Conservation (phyloP, 2,113 vertebrate genomes). For the Gopherus evgoodei region DNA sequence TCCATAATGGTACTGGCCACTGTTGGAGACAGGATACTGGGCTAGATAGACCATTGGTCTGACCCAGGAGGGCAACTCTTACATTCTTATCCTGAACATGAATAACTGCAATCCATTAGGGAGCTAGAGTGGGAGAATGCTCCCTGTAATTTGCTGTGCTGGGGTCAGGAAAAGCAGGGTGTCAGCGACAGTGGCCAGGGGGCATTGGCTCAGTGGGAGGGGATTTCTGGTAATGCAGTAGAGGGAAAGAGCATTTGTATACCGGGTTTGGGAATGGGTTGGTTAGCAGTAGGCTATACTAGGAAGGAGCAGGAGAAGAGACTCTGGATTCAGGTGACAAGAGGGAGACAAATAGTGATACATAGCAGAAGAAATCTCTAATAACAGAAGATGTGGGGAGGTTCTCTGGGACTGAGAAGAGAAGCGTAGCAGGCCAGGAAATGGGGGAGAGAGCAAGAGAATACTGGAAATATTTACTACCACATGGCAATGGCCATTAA, state of each 20-base stretch:
- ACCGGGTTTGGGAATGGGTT: neutral
- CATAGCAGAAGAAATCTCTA: neutral
- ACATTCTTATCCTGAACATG: neutral
- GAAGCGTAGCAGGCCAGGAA: neutral
- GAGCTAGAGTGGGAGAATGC: neutral
- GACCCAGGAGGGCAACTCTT: neutral
- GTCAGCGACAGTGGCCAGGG: neutral
- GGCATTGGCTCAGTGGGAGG: neutral
- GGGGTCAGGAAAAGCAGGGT: neutral
- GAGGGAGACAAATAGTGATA: neutral
- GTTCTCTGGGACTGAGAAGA: neutral
- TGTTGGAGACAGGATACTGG: neutral
- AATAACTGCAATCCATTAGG: neutral
- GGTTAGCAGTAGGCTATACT: neutral
- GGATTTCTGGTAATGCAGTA: neutral
- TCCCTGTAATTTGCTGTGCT: neutral
- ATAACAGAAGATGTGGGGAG: neutral
- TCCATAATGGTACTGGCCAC: neutral
- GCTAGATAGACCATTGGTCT: neutral
- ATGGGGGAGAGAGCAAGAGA: fast-evolving
- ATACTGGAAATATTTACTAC: neutral
- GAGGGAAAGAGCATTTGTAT: neutral
- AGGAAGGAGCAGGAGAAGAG: neutral
- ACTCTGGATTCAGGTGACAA: neutral
- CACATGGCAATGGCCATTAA: fast-evolving